Base-by-base conservation (phyloP, 1,140 invertebrate species). In the Anadara kagoshimensis region DNA sequence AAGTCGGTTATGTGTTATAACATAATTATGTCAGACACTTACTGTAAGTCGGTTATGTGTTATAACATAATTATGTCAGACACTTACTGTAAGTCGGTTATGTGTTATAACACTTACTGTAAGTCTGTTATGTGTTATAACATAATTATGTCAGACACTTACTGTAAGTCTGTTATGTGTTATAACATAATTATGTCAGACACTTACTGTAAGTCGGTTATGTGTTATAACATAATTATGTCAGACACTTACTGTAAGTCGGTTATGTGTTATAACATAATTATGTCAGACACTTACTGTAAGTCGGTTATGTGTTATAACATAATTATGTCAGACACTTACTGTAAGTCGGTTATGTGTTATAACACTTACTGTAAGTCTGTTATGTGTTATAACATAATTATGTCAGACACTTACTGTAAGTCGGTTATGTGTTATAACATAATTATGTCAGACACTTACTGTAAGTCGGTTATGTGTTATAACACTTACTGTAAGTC, bases 141-240 rank as follows among this genome's bases (percentile, higher is more conserved):
- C n/a, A n/a, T n/a, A n/a, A n/a, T n/a, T n/a, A 10, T 36, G 44
- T 22, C 22, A 44, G 16, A 10, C 24, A 62, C 29, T 36, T 36
- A 3, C 29, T 36, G 29, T 36, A 36, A 36, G 29, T 36, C 29
- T 36, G 7, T 29, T 14, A 29, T 36, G 58, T 12, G 5, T 41
- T 61, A 61, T 61, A 14, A 36, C n/a, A 36, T 0, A n/a, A n/a
- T 24, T 12, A 53, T 53, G 20, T 14, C n/a, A 57, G 16, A 12
- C 29, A 61, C 70, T 61, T 66, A 73, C 70, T 20, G 70, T 73
- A 20, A 73, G 43, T 66, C 70, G 66, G 63, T 47, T 61, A 12
- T 61, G 44, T 47, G 63, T 57, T 20, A 73, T 73, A n/a, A 56
- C 43, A 47, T 36, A 49, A 24, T n/a, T n/a, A 57, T 49, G 7